Conservation (phyloP, 2,888 invertebrate species). For the Glyphotaelius pellucidus region DNA sequence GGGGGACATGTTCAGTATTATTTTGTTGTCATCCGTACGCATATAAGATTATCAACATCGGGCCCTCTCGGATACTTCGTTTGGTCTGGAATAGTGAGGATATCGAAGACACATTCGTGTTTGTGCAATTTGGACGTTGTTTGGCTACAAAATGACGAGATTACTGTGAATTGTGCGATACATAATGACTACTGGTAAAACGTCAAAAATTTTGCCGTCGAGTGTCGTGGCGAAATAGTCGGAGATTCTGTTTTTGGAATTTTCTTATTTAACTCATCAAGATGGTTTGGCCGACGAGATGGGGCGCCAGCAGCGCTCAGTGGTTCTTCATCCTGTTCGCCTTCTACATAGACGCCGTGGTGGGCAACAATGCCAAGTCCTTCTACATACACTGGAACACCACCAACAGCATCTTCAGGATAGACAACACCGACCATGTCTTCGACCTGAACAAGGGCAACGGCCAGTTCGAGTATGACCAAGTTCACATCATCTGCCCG, state of each 20-base stretch:
- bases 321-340: slow-evolving; percentile 78
- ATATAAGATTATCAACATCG: slow-evolving; percentile 53
- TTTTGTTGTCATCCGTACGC: slow-evolving; percentile 61
- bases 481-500: slow-evolving; percentile 97
- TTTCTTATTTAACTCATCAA: slow-evolving; percentile 67
- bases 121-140: slow-evolving; percentile 10
- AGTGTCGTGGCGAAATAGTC: slow-evolving; percentile 34
- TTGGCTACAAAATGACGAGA: slow-evolving; percentile 39
- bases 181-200: slow-evolving; percentile 54
- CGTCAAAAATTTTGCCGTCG: slow-evolving; percentile 53
- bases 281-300: slow-evolving; percentile 75
- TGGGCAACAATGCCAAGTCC: slow-evolving; percentile 88
- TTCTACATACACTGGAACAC: slow-evolving; percentile 95
- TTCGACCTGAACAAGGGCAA: slow-evolving; percentile 97
- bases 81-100: not conserved
- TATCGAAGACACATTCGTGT: not conserved
- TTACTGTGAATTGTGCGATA: slow-evolving; percentile 38
- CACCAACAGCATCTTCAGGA: slow-evolving; percentile 95
- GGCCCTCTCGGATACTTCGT: slow-evolving; percentile 8
- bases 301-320: slow-evolving; percentile 74
- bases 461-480: slow-evolving; percentile 95
- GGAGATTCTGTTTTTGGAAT: slow-evolving; percentile 33
- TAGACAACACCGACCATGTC: slow-evolving; percentile 98
- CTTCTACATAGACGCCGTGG: slow-evolving; percentile 81
- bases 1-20: slow-evolving; percentile 47